Percentiles rank a stretch among this genome's conserved stretches.
Evolutionary conservation across 1,140 invertebrate genomes (phyloP).

Genomic region (Orussus abietinus): DNA sequence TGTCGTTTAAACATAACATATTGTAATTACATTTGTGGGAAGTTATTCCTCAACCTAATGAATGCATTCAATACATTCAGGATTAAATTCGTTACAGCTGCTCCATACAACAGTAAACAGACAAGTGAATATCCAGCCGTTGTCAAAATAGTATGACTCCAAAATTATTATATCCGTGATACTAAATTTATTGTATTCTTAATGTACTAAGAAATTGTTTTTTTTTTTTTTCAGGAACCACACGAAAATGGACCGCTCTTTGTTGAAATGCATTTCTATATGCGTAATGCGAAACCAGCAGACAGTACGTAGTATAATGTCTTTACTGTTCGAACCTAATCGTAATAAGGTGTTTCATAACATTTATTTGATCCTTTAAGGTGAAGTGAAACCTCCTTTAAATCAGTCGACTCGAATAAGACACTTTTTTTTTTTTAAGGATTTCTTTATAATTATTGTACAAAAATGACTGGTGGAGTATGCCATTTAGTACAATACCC

Average conservation of each 20-base stretch:
- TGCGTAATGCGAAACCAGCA: constrained; percentile 76
- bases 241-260: constrained; percentile 90
- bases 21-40: not conserved
- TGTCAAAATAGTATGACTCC: constrained; percentile 72
- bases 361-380: no score
- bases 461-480: no score
- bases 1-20: not conserved
- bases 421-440: constrained; percentile 9
- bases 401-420: no score
- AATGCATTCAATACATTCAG: no score
- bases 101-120: constrained; percentile 50
- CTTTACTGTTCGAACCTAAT: constrained; percentile 16
- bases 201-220: constrained; percentile 20
- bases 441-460: constrained; percentile 20
- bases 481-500: no score
- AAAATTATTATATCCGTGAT: constrained; percentile 4
- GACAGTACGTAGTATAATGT: constrained; percentile 61
- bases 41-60: no score
- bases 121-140: constrained; percentile 61
- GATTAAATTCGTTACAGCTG: constrained; percentile 50
- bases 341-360: no score
- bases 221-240: constrained; percentile 68
- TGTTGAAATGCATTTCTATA: constrained; percentile 94
- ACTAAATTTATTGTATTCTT: constrained; percentile 10
- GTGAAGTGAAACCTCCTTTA: no score